These are phyloP conservation scores for Nibea coibor DNA, from an alignment of 2,113 vertebrate genomes.

Conservation along the genomic window DNA sequence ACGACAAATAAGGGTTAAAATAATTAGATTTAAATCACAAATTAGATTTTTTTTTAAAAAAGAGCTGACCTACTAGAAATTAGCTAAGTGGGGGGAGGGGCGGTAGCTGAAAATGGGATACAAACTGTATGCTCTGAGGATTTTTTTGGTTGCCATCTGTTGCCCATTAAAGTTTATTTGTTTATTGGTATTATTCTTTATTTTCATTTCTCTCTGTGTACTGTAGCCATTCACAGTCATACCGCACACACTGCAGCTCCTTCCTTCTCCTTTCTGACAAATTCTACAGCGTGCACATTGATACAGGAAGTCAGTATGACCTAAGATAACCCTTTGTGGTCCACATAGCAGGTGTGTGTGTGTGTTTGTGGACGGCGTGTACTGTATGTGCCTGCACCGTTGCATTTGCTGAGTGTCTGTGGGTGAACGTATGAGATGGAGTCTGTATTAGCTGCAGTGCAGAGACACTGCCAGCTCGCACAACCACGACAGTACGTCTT, in stretches of 20 bases:
- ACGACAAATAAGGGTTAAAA: constrained; percentile 21
- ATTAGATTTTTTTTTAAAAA: constrained; percentile 24
- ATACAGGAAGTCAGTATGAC: constrained; percentile 39
- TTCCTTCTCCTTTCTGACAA: constrained; percentile 15
- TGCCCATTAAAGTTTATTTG: constrained; percentile 80
- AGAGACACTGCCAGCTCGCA: constrained; percentile 42
- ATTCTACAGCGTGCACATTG: neutral
- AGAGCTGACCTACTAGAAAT: constrained; percentile 53
- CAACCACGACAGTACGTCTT: constrained; percentile 20
- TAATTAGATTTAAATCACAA: constrained; percentile 21
- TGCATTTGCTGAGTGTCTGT: constrained; percentile 45
- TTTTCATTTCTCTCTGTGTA: constrained; percentile 63
- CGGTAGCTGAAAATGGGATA: constrained; percentile 34
- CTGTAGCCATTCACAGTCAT: constrained; percentile 30
- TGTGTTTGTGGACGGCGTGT: constrained; percentile 9
- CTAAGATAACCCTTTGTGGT: constrained; percentile 49
- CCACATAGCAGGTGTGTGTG: constrained; percentile 20
- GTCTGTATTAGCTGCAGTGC: constrained; percentile 68
- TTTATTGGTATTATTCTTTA: constrained; percentile 73
- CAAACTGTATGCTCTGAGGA: constrained; percentile 69
- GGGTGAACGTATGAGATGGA: constrained; percentile 53
- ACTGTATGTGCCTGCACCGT: constrained; percentile 30
- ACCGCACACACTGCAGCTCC: constrained; percentile 16
- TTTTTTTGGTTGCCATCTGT: constrained; percentile 73
- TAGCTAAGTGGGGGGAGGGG: neutral